Evolutionary conservation across 2,888 invertebrate genomes (phyloP), one percentile per base, ranked within the genome.

Genomic region (Diarsia brunnea): DNA sequence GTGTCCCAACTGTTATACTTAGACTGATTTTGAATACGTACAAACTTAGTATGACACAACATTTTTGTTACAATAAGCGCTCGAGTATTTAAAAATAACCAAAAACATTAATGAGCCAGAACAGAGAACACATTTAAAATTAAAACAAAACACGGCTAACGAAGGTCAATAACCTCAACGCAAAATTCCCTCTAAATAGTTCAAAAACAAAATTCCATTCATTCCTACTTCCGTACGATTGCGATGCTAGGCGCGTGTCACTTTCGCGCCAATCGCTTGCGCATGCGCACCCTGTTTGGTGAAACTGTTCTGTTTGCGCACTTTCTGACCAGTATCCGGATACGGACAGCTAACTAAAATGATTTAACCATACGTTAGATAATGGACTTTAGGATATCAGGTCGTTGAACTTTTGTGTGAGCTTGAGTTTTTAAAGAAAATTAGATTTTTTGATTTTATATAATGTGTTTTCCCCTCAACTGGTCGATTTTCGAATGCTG

Each of bases 311-410:
- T 89, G 89, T 92, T 93, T 92, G 92, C 92, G 87, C 91, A 93
- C 96, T 96, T 95, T 96, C 96, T 91, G 94, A 92, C 94, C 65
- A 82, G 83, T 83, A 83, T 82, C 79, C 95, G 95, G 96, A 95
- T 95, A 82, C 92, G 92, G 90, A 90, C 85, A 83, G 81, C 19
- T 51, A 77, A 84, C 73, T 83, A 78, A 87, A 87, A 87, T 86
- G 83, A 84, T 87, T 87, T 87, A 89, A 89, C 88, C 73, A 79
- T 60, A 63, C 53, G 87, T 92, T 90, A 89, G 89, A 86, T 91
- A 91, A 91, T 87, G 76, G 73, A 58, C 75, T 86, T 80, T 75
- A 84, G 74, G 69, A 84, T 70, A 77, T 78, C 69, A 71, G 88
- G 90, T 89, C 87, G 69, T 79, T 87, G 91, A 90, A 88, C 91